Evolutionary conservation across 2,113 vertebrate species (phyloP).

Genomic region (Beaufortia kweichowensis): DNA sequence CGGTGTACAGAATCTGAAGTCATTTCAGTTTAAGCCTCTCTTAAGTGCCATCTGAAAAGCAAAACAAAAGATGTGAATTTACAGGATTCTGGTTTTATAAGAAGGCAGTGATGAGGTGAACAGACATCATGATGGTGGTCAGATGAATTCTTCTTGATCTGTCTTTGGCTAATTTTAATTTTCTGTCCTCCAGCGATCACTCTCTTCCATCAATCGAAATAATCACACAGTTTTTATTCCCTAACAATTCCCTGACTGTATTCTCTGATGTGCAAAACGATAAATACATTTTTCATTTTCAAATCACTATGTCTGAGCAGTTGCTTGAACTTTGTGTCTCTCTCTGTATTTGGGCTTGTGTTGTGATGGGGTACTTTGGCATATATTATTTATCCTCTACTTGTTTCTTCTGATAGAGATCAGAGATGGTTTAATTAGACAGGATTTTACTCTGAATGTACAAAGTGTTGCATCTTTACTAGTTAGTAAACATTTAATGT

Average conservation of each 20-base stretch:
- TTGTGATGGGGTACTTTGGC: background rate
- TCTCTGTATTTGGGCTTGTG: slow-evolving; percentile 7
- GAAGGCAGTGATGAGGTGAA: slow-evolving; percentile 6
- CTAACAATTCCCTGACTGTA: too few species aligned
- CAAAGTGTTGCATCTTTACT: background rate
- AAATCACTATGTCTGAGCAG: background rate
- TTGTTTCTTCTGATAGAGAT: slow-evolving; percentile 3
- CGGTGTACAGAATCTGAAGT: background rate
- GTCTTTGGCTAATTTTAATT: background rate
- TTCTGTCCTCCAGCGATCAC: background rate
- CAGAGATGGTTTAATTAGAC: slow-evolving; percentile 20
- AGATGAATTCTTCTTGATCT: background rate
- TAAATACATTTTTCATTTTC: background rate
- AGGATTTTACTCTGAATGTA: slow-evolving; percentile 1
- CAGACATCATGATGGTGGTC: slow-evolving; percentile 6
- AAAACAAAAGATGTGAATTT: background rate
- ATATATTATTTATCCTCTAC: background rate
- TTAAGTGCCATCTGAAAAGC: background rate
- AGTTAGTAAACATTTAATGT: background rate
- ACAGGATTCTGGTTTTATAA: background rate
- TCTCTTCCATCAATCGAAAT: background rate
- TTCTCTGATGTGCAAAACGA: slow-evolving; percentile 2
- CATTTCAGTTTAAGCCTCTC: background rate
- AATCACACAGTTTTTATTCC: too few species aligned
- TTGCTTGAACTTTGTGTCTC: background rate